Base-by-base conservation (phyloP, 1,140 invertebrate species). In the Drosophila sproati region DNA sequence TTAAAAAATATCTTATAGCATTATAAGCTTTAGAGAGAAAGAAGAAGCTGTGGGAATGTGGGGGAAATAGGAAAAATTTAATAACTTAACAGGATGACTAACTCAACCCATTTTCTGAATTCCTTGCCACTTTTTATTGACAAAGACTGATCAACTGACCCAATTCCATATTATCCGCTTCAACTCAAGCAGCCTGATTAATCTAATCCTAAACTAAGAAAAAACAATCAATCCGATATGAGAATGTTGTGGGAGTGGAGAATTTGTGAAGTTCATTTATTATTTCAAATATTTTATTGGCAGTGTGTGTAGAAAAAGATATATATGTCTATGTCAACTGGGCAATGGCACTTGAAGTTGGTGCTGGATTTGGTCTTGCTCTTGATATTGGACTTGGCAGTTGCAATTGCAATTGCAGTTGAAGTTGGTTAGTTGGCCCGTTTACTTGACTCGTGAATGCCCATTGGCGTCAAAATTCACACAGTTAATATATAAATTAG, bases 401-500 rank as follows among this genome's bases (percentile, higher is more conserved):
- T n/a, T 43, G 29, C 55, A 68, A 34, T 68, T 51, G 62, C 20
- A 20, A 20, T 20, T 20, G 20, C 50, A 45, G 37, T 64, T 48
- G 63, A 20, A 20, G 20, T 52, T 68, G 63, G 62, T 20, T 20
- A 59, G 41, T 48, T 45, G 57, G 57, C 37, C 56, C 6, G 59
- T 5, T 28, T 6, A 31, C 5, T 35, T 20, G 41, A 69, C 52
- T 85, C 83, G 80, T 88, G 77, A 61, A 83, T 89, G 85, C 73
- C 80, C 80, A 78, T 61, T 89, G 83, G 83, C 85, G 67, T 77
- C 64, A 76, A 83, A 85, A 50, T 51, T 68, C 31, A 41, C 47
- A 61, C 57, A 63, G 73, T 89, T 88, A 85, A 85, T 88, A 89
- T 88, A 89, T 83, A 81, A 88, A 88, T 88, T 89, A 88, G 80